Evolutionary conservation across 2,888 invertebrate species (phyloP).

Genomic region (Drosophila lutescens): DNA sequence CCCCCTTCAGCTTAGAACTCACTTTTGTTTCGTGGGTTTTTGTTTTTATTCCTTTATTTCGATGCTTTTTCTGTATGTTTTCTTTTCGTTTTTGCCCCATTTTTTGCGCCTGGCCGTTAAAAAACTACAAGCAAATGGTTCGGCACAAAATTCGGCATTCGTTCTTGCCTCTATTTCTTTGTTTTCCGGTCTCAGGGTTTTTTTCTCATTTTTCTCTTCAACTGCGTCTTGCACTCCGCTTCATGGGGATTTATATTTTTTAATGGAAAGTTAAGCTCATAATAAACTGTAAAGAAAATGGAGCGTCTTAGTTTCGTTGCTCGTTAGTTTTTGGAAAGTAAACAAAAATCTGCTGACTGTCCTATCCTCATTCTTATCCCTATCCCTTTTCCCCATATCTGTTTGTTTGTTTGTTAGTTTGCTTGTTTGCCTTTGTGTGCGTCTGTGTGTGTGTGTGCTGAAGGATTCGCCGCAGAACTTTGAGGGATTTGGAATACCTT

Average conservation of each 20-base stretch:
- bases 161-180: constrained; percentile 42
- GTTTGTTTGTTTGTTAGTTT: constrained; percentile 12
- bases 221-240: constrained; percentile 47
- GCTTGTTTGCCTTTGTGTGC: constrained; percentile 1
- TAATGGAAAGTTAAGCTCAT: constrained; percentile 78
- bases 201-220: constrained; percentile 4
- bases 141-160: constrained; percentile 64
- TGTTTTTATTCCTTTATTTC: constrained; percentile 18
- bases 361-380: constrained; percentile 1
- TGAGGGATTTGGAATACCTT: constrained; percentile 35
- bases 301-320: constrained; percentile 57
- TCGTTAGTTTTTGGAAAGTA: constrained; percentile 48
- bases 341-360: constrained; percentile 48
- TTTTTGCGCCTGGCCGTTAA: constrained; percentile 61
- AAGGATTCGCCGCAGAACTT: constrained; percentile 40
- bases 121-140: constrained; percentile 68
- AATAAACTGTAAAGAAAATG: constrained; percentile 74
- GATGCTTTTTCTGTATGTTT: constrained; percentile 38
- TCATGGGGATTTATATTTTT: constrained; percentile 75
- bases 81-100: constrained; percentile 44
- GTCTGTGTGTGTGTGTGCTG: constrained; percentile 3
- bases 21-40: constrained; percentile 14
- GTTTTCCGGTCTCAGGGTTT: constrained; percentile 17
- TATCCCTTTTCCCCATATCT: not conserved
- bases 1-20: constrained; percentile 28